phyloP scores from a whole-genome alignment of 2,797 vertebrate species.

The Sebastes minor region DNA sequence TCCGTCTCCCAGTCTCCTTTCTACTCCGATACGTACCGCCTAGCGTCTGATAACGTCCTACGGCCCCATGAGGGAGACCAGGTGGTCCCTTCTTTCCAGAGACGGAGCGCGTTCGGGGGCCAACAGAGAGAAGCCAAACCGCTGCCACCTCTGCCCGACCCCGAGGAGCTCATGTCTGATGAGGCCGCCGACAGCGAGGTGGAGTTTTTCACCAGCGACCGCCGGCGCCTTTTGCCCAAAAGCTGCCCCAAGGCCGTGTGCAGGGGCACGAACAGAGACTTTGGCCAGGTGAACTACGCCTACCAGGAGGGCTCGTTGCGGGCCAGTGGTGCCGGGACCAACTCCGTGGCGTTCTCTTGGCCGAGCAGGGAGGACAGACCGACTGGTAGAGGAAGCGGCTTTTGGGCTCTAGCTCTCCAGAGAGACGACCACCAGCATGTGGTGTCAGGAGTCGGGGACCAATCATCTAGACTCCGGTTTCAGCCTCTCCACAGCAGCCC shows the following conservation, averaged over 20 bases:
- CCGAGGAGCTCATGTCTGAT: conserved; percentile 84
- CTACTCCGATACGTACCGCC: conserved; percentile 71
- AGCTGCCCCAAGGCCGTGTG: conserved; percentile 63
- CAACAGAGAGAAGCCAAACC: conserved; percentile 86
- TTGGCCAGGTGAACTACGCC: conserved; percentile 91
- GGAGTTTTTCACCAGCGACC: conserved; percentile 91
- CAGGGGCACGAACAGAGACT: conserved; percentile 82
- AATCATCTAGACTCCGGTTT: conserved; percentile 76
- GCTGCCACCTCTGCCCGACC: conserved; percentile 87
- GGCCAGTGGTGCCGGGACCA: background rate
- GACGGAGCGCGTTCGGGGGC: conserved; percentile 80
- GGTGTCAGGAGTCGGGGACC: conserved; percentile 45
- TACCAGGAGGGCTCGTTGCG: conserved; percentile 82
- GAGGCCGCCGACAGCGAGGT: conserved; percentile 92
- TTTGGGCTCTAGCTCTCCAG: conserved; percentile 34
- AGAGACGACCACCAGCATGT: conserved; percentile 46
- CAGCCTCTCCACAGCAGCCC: conserved; percentile 53
- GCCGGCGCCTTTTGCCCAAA: conserved; percentile 78
- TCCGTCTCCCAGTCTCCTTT: conserved; percentile 55
- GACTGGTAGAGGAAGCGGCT: conserved; percentile 8
- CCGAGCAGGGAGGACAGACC: conserved; percentile 53
- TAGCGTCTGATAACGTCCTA: conserved; percentile 62
- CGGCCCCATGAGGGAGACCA: conserved; percentile 81
- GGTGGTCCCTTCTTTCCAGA: conserved; percentile 85
- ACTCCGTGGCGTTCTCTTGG: conserved; percentile 66